phyloP scores from a whole-genome alignment of 2,888 invertebrate genomes.

The Phyllotreta cruciferae region DNA sequence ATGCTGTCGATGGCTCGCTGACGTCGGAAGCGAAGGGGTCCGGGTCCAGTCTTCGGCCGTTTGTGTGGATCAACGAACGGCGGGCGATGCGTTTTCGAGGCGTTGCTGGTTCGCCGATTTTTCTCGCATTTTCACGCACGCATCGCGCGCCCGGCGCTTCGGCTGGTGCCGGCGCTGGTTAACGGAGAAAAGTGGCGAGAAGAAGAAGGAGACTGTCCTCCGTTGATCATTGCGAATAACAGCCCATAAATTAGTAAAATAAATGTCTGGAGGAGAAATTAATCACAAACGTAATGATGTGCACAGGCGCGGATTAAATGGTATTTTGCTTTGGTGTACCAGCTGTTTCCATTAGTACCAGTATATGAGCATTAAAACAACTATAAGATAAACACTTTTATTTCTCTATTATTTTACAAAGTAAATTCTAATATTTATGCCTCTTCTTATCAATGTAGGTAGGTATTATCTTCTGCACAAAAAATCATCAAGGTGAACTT shows the following conservation, averaged over 20 bases:
- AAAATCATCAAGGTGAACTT: no score
- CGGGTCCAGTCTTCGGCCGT: conserved; percentile 3
- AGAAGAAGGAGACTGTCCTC: conserved; percentile 24
- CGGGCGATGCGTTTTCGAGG: conserved; percentile 10
- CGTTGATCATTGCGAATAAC: conserved; percentile 50
- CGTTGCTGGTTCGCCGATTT: conserved; percentile 9
- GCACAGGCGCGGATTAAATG: conserved; percentile 36
- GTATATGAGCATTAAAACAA: not conserved
- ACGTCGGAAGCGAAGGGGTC: conserved; percentile 22
- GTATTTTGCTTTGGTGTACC: no score
- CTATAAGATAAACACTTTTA: not conserved
- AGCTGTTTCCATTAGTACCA: not conserved
- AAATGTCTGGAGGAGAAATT: conserved; percentile 57
- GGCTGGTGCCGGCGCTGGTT: not conserved
- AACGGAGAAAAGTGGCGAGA: conserved; percentile 16
- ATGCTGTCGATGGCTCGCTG: conserved; percentile 20
- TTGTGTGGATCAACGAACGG: conserved; percentile 24
- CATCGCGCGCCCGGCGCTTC: conserved; percentile 3
- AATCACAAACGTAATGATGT: conserved; percentile 57
- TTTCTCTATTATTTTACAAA: no score
- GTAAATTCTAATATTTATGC: no score
- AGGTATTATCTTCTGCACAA: no score
- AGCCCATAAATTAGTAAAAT: conserved; percentile 58
- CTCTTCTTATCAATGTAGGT: no score
- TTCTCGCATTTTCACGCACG: conserved; percentile 24